Conservation (phyloP, 2,113 vertebrate species). For the Calcarius ornatus region DNA sequence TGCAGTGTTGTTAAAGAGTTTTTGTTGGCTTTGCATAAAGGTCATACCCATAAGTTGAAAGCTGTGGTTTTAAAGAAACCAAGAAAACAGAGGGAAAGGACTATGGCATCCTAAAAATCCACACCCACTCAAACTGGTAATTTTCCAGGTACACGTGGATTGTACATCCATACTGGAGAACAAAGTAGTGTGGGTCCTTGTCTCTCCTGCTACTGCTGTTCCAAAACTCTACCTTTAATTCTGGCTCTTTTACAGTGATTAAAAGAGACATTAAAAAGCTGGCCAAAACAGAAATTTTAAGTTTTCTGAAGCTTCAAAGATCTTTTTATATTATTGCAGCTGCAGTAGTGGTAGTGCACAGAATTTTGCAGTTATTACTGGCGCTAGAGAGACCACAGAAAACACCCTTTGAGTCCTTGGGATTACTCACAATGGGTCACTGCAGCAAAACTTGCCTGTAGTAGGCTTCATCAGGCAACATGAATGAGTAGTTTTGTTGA, state of each 20-base stretch:
- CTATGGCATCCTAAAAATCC: neutral
- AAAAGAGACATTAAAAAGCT: neutral
- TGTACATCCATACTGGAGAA: neutral
- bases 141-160: neutral
- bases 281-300: neutral
- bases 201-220: neutral
- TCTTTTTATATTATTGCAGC: neutral
- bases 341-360: neutral
- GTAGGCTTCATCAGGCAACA: neutral
- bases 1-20: neutral
- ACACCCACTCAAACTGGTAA: neutral
- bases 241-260: neutral
- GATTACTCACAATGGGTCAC: neutral
- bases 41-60: neutral
- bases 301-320: neutral
- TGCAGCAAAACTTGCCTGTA: neutral
- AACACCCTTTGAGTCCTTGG: neutral
- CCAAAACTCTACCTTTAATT: neutral
- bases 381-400: neutral
- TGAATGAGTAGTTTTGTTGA: constrained; percentile 1
- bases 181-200: neutral
- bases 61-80: neutral
- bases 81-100: neutral
- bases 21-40: neutral
- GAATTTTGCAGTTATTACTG: neutral